phyloP scores from a whole-genome alignment of 2,113 vertebrate species.

The Triplophysa rosa region DNA sequence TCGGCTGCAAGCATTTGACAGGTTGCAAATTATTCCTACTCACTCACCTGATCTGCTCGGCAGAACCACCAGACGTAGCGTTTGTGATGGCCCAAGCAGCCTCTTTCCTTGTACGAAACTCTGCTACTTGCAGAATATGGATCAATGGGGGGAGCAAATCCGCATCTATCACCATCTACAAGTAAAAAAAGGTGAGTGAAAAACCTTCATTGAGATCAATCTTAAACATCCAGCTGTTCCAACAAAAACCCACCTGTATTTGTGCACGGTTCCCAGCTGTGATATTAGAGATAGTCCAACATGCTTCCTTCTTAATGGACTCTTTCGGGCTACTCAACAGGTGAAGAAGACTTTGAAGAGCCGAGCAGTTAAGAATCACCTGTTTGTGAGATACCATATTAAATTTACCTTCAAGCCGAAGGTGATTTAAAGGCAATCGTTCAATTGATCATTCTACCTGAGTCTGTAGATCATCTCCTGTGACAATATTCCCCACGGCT shows the following conservation, averaged over 20 bases:
- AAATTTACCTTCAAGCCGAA: background rate
- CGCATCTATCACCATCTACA: conserved; percentile 93
- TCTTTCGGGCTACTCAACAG: conserved; percentile 96
- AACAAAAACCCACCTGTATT: conserved; percentile 83
- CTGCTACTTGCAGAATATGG: conserved; percentile 92
- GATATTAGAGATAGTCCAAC: conserved; percentile 99
- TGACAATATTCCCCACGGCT: conserved; percentile 96
- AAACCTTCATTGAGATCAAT: background rate
- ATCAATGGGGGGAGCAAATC: conserved; percentile 93
- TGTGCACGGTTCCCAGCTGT: conserved; percentile 96
- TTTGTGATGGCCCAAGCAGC: conserved; percentile 98
- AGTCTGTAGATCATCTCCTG: conserved; percentile 96
- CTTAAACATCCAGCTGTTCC: background rate
- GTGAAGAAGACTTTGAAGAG: conserved; percentile 92
- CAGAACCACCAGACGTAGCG: conserved; percentile 92
- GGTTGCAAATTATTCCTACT: background rate
- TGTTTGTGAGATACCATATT: conserved; percentile 56
- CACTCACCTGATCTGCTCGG: conserved; percentile 87
- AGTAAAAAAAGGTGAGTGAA: background rate
- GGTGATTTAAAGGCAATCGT: background rate
- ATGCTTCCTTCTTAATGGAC: conserved; percentile 98
- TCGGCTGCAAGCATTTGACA: background rate
- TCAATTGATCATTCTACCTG: conserved; percentile 75
- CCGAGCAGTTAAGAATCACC: conserved; percentile 98
- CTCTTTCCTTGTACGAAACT: conserved; percentile 97